A percentile compares a stretch with the other conserved stretches of the same genome.
Evolutionary conservation across 1,140 invertebrate genomes (phyloP).

Genomic region (Reticulitermes speratus): DNA sequence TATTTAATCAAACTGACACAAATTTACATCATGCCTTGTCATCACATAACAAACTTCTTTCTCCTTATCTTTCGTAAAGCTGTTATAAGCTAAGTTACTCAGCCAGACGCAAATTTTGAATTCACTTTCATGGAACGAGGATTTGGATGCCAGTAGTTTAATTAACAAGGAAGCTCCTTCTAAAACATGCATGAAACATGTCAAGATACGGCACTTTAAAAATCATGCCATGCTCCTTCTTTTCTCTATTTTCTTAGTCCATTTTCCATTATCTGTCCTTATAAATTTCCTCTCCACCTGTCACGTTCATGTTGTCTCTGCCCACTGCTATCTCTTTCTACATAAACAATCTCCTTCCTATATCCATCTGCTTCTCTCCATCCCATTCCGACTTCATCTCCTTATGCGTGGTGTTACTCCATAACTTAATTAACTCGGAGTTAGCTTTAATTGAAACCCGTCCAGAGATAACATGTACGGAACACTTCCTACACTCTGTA

Average conservation of each 20-base stretch:
- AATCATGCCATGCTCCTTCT: not conserved
- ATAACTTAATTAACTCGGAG: not conserved
- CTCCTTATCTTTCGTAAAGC: not conserved
- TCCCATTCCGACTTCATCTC: not conserved
- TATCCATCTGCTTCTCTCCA: no score
- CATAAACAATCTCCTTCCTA: not conserved
- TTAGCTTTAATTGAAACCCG: not conserved
- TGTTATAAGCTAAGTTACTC: not conserved
- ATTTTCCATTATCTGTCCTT: conserved; percentile 9
- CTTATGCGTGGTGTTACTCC: not conserved
- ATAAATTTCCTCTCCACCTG: not conserved
- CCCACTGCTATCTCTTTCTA: not conserved
- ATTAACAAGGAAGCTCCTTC: not conserved
- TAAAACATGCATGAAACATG: conserved; percentile 13
- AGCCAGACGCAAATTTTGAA: not conserved
- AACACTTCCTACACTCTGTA: not conserved
- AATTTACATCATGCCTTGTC: no score
- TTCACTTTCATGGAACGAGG: not conserved
- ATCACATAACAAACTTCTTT: no score
- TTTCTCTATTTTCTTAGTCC: not conserved
- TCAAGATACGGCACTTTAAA: not conserved
- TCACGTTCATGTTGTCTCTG: not conserved
- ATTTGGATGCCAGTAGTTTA: not conserved
- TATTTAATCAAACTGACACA: no score
- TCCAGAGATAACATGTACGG: not conserved